A percentile compares a stretch with the other conserved stretches of the same genome.
These are phyloP conservation scores for Chloroceryle amazona DNA, from an alignment of 2,797 vertebrate genomes.

Conservation along the genomic window DNA sequence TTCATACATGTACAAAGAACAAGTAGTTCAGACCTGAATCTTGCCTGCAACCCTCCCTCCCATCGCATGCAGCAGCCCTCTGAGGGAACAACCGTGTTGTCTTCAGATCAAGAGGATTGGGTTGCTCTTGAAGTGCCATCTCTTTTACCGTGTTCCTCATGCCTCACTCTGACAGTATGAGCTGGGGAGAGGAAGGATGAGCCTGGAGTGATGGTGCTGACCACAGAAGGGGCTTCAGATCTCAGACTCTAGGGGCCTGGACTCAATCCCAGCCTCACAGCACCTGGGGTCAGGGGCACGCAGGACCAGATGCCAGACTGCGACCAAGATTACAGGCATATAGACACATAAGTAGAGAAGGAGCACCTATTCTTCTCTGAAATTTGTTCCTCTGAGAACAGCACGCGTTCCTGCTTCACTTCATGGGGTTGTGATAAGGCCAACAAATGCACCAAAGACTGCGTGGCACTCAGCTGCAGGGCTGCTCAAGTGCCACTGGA, in stretches of 20 bases:
- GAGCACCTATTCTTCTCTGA: neutral
- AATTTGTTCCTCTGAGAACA: neutral
- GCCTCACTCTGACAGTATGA: rapidly evolving
- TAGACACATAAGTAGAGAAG: neutral
- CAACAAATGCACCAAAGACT: neutral
- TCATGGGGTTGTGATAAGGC: neutral
- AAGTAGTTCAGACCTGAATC: neutral
- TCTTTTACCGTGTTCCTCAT: neutral
- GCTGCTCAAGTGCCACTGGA: neutral
- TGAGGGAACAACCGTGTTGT: neutral
- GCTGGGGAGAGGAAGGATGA: neutral
- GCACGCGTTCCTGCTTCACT: neutral
- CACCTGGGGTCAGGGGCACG: rapidly evolving
- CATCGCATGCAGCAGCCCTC: neutral
- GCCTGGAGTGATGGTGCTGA: neutral
- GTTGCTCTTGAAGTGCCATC: rapidly evolving
- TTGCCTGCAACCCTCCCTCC: neutral
- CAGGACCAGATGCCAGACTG: neutral
- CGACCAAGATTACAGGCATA: neutral
- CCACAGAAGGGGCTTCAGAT: neutral
- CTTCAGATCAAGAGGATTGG: neutral
- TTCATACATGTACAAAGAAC: neutral
- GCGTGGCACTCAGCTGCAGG: neutral
- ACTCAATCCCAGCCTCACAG: neutral
- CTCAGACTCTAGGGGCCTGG: neutral